These are phyloP conservation scores for Trididemnum nubilum DNA, from an alignment of 23 tunicate species.

Conservation along the genomic window DNA sequence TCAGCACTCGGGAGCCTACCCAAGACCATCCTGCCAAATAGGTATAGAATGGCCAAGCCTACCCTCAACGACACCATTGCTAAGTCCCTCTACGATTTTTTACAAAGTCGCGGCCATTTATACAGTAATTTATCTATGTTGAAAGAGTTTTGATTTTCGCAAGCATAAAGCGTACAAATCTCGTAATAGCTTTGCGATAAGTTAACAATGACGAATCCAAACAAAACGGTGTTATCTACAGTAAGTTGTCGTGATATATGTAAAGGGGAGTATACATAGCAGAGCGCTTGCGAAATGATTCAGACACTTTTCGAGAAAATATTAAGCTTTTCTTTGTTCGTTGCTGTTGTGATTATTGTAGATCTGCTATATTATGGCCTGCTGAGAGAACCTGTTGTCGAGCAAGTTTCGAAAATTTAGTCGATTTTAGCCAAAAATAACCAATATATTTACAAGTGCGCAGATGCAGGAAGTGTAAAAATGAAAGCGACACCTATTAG, in stretches of 20 bases:
- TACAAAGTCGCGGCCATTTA: too few species aligned
- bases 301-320: background rate
- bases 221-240: conserved; percentile 22
- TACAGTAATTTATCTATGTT: too few species aligned
- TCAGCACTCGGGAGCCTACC: too few species aligned
- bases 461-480: too few species aligned
- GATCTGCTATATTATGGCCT: background rate
- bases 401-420: too few species aligned
- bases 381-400: background rate
- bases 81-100: too few species aligned
- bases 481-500: too few species aligned
- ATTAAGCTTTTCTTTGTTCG: background rate
- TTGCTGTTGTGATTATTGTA: background rate
- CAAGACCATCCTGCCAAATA: background rate
- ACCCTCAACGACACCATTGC: background rate
- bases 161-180: background rate
- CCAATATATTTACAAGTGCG: too few species aligned
- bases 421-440: too few species aligned
- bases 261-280: conserved; percentile 18
- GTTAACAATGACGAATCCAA: conserved; percentile 32
- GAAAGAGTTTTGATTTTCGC: too few species aligned
- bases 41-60: background rate
- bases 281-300: conserved; percentile 10
- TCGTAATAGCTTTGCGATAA: background rate
- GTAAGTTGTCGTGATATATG: conserved; percentile 27